phyloP scores from a whole-genome alignment of 2,113 vertebrate species.

The Nymphicus hollandicus region DNA sequence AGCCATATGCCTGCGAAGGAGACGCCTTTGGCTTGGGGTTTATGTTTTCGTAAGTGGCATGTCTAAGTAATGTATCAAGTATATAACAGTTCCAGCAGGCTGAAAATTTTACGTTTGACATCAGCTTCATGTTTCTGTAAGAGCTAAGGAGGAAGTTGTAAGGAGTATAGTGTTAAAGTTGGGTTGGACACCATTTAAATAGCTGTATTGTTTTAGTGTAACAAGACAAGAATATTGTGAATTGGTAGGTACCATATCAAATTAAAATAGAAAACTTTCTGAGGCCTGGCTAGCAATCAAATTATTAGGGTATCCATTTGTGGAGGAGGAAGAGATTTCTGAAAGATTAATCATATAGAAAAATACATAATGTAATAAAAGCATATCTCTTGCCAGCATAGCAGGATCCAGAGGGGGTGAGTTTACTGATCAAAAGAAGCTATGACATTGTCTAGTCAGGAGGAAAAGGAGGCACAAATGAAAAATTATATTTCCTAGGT shows the following conservation, averaged over 20 bases:
- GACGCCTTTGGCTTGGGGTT: conserved; percentile 42
- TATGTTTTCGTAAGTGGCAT: conserved; percentile 26
- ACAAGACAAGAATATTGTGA: not conserved
- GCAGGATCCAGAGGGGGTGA: not conserved
- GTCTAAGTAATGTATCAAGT: conserved; percentile 7
- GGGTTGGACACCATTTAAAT: not conserved
- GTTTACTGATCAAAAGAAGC: not conserved
- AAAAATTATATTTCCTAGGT: not conserved
- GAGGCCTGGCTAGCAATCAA: not conserved
- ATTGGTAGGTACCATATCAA: not conserved
- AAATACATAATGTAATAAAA: not conserved
- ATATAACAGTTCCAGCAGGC: not conserved
- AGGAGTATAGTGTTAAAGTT: not conserved
- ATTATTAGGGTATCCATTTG: not conserved
- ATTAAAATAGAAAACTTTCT: not conserved
- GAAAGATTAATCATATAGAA: not conserved
- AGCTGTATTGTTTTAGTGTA: not conserved
- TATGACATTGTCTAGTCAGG: not conserved
- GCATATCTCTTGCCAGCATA: not conserved
- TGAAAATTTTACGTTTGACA: conserved; percentile 30
- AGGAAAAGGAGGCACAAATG: not conserved
- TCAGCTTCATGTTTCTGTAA: not conserved
- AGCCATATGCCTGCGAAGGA: conserved; percentile 24
- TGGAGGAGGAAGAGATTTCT: not conserved
- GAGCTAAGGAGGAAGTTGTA: not conserved